Base-by-base conservation (phyloP, 1,140 invertebrate species). In the Zophobas morio region DNA sequence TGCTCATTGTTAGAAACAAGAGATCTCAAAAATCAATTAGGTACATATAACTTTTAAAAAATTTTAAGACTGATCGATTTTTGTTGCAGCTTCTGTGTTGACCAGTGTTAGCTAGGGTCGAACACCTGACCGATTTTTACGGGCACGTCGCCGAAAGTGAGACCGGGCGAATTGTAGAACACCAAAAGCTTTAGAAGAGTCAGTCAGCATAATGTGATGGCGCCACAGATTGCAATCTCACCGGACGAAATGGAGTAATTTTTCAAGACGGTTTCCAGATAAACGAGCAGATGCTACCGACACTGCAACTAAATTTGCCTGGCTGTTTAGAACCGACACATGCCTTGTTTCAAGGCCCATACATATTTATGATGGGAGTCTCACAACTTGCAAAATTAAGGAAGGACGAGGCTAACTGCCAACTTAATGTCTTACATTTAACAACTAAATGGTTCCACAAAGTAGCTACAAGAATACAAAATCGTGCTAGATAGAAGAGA, bases 151-250 rank as follows among this genome's bases (percentile, higher is more conserved):
- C n/a, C 37, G 39, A 66, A 66, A 66, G 60, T 66, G 60, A 66
- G 60, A 42, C 60, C 8, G 60, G 35, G 20, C 54, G 54, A 56
- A 56, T 56, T 56, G 54, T 34, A 35, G 34, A 42, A 66, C 60
- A 39, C 60, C 57, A 72, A 63, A 63, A 63, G 57, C 60, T 66
- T 66, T 66, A 66, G 60, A 66, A 66, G 33, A 46, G 51, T 70
- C 53, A 76, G 70, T 79, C 75, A 77, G 78, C 76, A 80, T 80
- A 80, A 80, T 80, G 76, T 78, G 76, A 80, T 78, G 76, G 79
- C 73, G 79, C 79, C 79, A 72, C 72, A 80, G 79, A 80, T 80
- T 78, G 76, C 71, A 80, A 80, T 80, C 79, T 78, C 66, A 54
- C 60, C 73, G 56, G 53, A 72, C 57, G 74, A 78, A 80, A 80